Evolutionary conservation across 92 coral and sea anemone species (phyloP).

Genomic region (Parazoanthus darwini): DNA sequence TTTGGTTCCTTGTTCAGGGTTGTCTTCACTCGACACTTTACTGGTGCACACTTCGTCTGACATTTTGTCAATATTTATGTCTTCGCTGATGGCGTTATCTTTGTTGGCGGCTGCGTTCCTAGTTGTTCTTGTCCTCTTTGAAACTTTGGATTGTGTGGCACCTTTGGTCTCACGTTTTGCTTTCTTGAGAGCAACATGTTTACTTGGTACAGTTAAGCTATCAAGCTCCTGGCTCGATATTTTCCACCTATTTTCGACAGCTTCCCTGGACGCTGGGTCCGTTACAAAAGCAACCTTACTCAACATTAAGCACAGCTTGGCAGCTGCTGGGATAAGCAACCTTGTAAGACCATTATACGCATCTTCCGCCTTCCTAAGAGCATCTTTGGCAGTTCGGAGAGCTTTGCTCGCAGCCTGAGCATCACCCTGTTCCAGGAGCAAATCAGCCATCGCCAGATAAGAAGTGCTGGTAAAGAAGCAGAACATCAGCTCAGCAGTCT

Average conservation of each 20-base stretch:
- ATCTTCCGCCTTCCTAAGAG: constrained; percentile 43
- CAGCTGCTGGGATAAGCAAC: constrained; percentile 42
- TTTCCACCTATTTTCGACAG: constrained; percentile 19
- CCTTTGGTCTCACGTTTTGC: not conserved
- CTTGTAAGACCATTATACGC: constrained; percentile 38
- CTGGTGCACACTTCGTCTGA: not conserved
- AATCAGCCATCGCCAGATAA: constrained; percentile 53
- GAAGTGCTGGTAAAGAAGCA: constrained; percentile 46
- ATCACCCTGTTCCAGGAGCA: constrained; percentile 55
- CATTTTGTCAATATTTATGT: not conserved
- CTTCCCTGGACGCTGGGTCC: constrained; percentile 15
- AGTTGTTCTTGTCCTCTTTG: not conserved
- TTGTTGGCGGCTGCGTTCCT: not conserved
- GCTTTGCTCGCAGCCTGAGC: constrained; percentile 58
- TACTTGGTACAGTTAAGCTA: not conserved
- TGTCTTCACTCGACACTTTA: not conserved
- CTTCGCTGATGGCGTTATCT: not conserved
- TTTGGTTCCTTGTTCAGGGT: not conserved
- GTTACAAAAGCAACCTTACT: constrained; percentile 29
- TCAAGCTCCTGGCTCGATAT: not conserved
- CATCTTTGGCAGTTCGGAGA: constrained; percentile 57
- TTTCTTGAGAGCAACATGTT: not conserved
- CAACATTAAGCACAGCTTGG: constrained; percentile 54
- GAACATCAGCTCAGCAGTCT: constrained; percentile 56
- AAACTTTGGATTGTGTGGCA: not conserved